These are phyloP conservation scores for Condylostylus longicornis DNA, from an alignment of 1,140 invertebrate genomes.

Conservation along the genomic window DNA sequence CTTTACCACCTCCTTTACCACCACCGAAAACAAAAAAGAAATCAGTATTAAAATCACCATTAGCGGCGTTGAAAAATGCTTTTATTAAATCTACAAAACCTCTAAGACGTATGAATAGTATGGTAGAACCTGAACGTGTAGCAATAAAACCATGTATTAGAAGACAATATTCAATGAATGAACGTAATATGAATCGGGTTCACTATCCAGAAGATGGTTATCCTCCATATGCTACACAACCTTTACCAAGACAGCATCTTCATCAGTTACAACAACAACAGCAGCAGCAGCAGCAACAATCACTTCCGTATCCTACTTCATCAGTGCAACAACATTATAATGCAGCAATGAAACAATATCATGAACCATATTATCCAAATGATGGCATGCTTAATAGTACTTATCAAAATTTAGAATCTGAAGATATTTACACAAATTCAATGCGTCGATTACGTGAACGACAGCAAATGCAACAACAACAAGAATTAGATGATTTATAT, in stretches of 20 bases:
- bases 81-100: slow-evolving; percentile 26
- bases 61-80: slow-evolving; percentile 27
- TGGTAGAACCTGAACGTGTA: slow-evolving; percentile 27
- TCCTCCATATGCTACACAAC: slow-evolving; percentile 19
- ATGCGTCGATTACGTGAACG: slow-evolving; percentile 9
- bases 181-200: slow-evolving; percentile 21
- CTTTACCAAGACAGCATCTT: not conserved
- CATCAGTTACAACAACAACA: slow-evolving; percentile 10
- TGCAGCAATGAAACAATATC: not conserved
- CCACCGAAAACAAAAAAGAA: slow-evolving; percentile 29
- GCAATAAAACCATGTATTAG: slow-evolving; percentile 17
- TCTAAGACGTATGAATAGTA: slow-evolving; percentile 26
- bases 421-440: slow-evolving; percentile 29
- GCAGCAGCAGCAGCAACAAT: slow-evolving; percentile 4
- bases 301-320: not conserved
- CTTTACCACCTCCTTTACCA: slow-evolving; percentile 15
- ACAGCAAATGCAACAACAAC: slow-evolving; percentile 2
- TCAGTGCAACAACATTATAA: slow-evolving; percentile 14
- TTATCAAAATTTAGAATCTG: slow-evolving; percentile 27
- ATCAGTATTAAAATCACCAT: slow-evolving; percentile 25
- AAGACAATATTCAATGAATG: slow-evolving; percentile 30
- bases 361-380: slow-evolving; percentile 11
- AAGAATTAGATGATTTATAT: slow-evolving; percentile 28
- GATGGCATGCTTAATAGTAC: slow-evolving; percentile 25
- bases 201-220: slow-evolving; percentile 26